Percentiles rank a stretch among this genome's conserved stretches.
phyloP scores from a whole-genome alignment of 2,888 invertebrate species.

The Cheilosia pagana region DNA sequence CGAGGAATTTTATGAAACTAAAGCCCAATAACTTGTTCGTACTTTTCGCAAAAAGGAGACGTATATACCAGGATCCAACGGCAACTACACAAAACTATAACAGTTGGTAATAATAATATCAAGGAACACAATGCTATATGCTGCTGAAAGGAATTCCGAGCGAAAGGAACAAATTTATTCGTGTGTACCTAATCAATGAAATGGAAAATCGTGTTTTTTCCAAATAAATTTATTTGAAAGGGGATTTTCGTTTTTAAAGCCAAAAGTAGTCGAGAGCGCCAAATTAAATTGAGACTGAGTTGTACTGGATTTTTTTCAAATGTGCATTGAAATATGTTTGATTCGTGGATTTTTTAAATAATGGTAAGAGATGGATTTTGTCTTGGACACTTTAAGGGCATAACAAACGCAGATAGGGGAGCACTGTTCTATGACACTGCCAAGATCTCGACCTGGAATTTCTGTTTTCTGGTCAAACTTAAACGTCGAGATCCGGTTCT shows the following conservation, averaged over 20 bases:
- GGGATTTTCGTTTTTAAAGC: conserved; percentile 11
- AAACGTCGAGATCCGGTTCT: too few relatives aligned
- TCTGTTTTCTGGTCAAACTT: too few relatives aligned
- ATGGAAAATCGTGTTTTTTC: conserved; percentile 51
- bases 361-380: too few relatives aligned
- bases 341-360: too few relatives aligned
- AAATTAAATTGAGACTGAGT: conserved; percentile 19
- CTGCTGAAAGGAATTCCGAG: conserved; percentile 29
- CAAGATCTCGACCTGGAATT: too few relatives aligned
- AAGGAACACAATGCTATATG: conserved; percentile 21
- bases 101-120: conserved; percentile 38
- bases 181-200: conserved; percentile 60
- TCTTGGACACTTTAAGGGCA: too few relatives aligned
- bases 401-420: too few relatives aligned
- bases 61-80: neutral
- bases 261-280: neutral
- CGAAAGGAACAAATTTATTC: conserved; percentile 39
- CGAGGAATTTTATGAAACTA: neutral
- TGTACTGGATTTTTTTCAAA: neutral
- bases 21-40: neutral
- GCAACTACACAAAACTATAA: conserved; percentile 34
- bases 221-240: conserved; percentile 30
- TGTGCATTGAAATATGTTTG: too few relatives aligned
- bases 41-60: conserved; percentile 20
- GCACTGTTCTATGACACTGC: too few relatives aligned